Base-by-base conservation (phyloP, 1,140 invertebrate species). In the Drosophila grimshawi region DNA sequence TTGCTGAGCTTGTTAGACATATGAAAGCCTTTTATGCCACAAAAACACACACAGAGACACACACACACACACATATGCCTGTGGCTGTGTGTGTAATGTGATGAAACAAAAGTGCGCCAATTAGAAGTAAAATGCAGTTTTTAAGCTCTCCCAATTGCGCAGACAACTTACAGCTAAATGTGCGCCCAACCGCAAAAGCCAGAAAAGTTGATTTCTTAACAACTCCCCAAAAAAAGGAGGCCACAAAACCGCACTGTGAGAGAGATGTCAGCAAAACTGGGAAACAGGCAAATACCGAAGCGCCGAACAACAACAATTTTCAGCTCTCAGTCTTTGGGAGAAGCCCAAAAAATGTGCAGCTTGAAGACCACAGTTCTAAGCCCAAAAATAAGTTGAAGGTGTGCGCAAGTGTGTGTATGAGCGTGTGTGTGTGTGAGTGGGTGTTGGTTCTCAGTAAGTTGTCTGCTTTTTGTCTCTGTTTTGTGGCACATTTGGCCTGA, bases 161-260 rank as follows among this genome's bases (percentile, higher is more conserved):
- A 45, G 8, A 43, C 43, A 61, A 68, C 51, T 72, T 65, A 74
- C 64, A 55, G 45, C 63, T 69, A 74, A 74, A 77, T 80, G 78
- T 80, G 64, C 56, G 63, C 49, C 43, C 64, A 63, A 80, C 83
- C 83, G 76, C 83, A 88, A 80, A 86, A 89, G 80, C 80, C 83
- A 80, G 60, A 71, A 74, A 88, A 88, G 80, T 88, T 88, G 83
- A 88, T 88, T 88, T 88, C 83, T 88, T 88, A 88, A 80, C 83
- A 78, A 76, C 77, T 78, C 62, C 62, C 29, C 19, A 19, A 32
- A 49, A 62, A 76, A 68, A 60, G 48, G 45, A 65, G 67, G 33
- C 66, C 80, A 69, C 64, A 68, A 80, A 55, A 82, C 68, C 79
- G 52, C 76, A 78, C 39, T 19, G 19, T 19, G 19, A 0, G 39